Evolutionary conservation across 2,797 vertebrate genomes (phyloP).

Genomic region (Sebastes dallii): DNA sequence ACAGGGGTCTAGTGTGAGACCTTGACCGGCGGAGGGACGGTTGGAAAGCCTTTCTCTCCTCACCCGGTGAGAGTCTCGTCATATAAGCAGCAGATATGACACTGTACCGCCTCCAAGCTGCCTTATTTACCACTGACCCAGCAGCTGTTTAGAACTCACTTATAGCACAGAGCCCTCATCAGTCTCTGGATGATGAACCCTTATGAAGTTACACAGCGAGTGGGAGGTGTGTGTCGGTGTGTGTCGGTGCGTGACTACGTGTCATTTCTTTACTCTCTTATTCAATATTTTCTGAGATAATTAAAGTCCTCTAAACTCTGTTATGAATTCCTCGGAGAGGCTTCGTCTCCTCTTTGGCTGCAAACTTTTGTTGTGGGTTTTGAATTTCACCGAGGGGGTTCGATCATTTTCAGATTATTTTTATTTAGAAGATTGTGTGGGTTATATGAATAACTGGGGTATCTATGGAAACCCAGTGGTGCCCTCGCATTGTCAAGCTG

Average conservation of each 20-base stretch:
- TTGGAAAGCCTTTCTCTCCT: conserved; percentile 32
- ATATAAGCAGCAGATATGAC: conserved; percentile 30
- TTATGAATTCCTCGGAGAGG: conserved; percentile 9
- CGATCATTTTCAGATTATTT: not conserved
- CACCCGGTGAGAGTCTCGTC: conserved; percentile 13
- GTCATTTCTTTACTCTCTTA: conserved; percentile 12
- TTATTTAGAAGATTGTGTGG: conserved; percentile 5
- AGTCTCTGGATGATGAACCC: conserved; percentile 60
- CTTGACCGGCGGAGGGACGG: conserved; percentile 38
- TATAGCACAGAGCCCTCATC: conserved; percentile 69
- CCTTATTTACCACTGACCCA: conserved; percentile 50
- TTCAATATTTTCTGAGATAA: not conserved
- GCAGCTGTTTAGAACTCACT: conserved; percentile 78
- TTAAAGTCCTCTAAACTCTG: conserved; percentile 33
- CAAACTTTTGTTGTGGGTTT: not conserved
- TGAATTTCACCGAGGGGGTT: not conserved
- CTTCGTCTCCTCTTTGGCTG: not conserved
- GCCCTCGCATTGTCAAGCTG: not conserved
- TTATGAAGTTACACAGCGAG: conserved; percentile 53
- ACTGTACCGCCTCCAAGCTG: conserved; percentile 39
- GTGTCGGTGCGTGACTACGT: conserved; percentile 20
- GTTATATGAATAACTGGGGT: not conserved
- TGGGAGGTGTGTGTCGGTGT: conserved; percentile 29
- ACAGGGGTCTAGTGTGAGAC: conserved; percentile 37
- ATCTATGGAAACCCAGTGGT: not conserved